Conservation (phyloP, 2,888 invertebrate species). For the Diploptera punctata region DNA sequence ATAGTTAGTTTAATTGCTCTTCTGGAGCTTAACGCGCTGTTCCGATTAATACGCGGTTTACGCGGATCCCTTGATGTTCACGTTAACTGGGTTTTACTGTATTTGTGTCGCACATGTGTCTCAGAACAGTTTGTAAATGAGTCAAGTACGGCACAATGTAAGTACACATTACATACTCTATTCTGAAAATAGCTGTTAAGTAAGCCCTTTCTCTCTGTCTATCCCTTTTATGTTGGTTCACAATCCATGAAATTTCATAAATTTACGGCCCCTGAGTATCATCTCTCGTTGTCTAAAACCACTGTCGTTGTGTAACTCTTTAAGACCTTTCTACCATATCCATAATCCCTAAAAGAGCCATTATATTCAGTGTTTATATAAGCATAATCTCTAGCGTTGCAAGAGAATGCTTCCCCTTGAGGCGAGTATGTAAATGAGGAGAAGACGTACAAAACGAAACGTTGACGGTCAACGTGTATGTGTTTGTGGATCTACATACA, state of each 20-base stretch:
- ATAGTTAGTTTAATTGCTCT: too few species aligned
- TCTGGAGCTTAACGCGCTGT: too few species aligned
- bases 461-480: conserved; percentile 4
- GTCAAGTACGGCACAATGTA: too few species aligned
- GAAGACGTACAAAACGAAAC: background rate
- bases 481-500: background rate
- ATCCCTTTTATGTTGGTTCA: background rate
- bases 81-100: too few species aligned
- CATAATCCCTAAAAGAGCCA: conserved; percentile 13
- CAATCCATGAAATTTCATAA: conserved; percentile 21
- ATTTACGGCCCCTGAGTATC: conserved; percentile 15
- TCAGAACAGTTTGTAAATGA: too few species aligned
- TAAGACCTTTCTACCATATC: conserved; percentile 8
- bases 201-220: too few species aligned
- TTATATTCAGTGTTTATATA: background rate
- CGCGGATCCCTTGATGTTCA: too few species aligned
- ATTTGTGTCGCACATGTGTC: too few species aligned
- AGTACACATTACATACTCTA: too few species aligned
- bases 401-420: background rate
- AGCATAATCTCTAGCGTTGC: conserved; percentile 5
- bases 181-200: too few species aligned
- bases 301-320: conserved; percentile 10
- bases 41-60: too few species aligned
- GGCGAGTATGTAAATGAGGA: conserved; percentile 13
- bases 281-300: conserved; percentile 7